These are phyloP conservation scores for Ciona savignyi DNA, from an alignment of 23 tunicate genomes.

Conservation along the genomic window DNA sequence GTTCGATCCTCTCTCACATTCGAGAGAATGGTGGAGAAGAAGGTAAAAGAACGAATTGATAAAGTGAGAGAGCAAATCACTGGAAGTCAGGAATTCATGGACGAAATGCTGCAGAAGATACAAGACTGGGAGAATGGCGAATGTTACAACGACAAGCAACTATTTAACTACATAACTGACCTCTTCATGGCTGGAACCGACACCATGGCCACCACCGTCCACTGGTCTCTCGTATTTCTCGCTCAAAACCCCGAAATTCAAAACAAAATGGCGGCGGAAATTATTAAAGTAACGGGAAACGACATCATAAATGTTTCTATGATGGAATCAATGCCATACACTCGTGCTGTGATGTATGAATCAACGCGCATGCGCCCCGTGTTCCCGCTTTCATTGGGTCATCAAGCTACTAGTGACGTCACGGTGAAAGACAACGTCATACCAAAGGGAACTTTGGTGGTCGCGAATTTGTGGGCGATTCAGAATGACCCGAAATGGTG, in stretches of 20 bases:
- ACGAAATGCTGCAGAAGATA: too few relatives aligned
- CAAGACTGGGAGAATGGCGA: neutral
- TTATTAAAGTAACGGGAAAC: neutral
- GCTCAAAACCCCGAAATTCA: conserved; percentile 6
- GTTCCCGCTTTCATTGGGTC: conserved; percentile 20
- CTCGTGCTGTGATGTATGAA: conserved; percentile 12
- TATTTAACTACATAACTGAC: conserved; percentile 6
- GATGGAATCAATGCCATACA: conserved; percentile 14
- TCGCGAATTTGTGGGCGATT: conserved; percentile 18
- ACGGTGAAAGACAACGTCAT: neutral
- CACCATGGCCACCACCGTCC: conserved; percentile 20
- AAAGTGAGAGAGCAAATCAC: too few relatives aligned
- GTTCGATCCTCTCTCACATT: too few relatives aligned
- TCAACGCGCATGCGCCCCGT: conserved; percentile 12
- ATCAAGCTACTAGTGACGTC: conserved; percentile 9
- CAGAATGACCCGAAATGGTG: conserved; percentile 15
- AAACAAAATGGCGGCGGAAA: neutral
- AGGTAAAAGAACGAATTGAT: too few relatives aligned
- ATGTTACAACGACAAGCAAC: conserved; percentile 6
- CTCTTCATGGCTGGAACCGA: conserved; percentile 23
- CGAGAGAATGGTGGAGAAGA: too few relatives aligned
- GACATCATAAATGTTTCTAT: neutral
- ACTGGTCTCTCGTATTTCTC: conserved; percentile 7
- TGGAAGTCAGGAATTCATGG: too few relatives aligned
- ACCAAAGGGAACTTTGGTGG: conserved; percentile 12